Percentiles rank a stretch among this genome's conserved stretches.
phyloP scores from a whole-genome alignment of 2,113 vertebrate species.

The Tor tambroides region DNA sequence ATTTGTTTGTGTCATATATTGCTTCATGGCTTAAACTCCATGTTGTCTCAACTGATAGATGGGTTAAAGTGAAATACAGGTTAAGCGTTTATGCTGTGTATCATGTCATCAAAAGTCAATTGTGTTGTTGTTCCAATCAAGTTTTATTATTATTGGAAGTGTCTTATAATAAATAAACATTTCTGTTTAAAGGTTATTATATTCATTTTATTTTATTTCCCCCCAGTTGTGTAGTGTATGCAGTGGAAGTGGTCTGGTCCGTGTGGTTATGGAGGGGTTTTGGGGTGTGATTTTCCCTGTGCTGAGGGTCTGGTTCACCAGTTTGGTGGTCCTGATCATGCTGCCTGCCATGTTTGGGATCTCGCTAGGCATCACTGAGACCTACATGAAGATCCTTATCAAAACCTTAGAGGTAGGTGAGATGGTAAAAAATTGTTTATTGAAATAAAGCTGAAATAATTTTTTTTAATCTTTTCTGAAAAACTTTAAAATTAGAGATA shows the following conservation, averaged over 20 bases:
- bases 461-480: not conserved
- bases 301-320: slow-evolving; percentile 77
- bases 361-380: slow-evolving; percentile 91
- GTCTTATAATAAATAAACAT: not conserved
- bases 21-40: not conserved
- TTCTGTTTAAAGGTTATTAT: not conserved
- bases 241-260: not conserved
- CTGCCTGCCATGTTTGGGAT: slow-evolving; percentile 89
- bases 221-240: slow-evolving; percentile 30
- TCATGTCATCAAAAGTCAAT: not conserved
- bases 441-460: not conserved
- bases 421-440: not conserved
- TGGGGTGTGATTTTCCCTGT: slow-evolving; percentile 65
- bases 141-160: not conserved
- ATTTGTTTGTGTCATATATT: not conserved
- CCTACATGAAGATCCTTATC: slow-evolving; percentile 89
- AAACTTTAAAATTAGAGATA: not conserved
- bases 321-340: slow-evolving; percentile 82
- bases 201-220: slow-evolving; percentile 22
- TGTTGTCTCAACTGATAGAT: not conserved
- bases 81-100: not conserved
- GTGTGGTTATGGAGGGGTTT: slow-evolving; percentile 78
- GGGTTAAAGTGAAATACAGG: not conserved
- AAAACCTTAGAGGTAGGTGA: slow-evolving; percentile 87
- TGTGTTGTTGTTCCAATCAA: not conserved